phyloP scores from a whole-genome alignment of 1,140 invertebrate species.

The Platyscapa corneri region DNA sequence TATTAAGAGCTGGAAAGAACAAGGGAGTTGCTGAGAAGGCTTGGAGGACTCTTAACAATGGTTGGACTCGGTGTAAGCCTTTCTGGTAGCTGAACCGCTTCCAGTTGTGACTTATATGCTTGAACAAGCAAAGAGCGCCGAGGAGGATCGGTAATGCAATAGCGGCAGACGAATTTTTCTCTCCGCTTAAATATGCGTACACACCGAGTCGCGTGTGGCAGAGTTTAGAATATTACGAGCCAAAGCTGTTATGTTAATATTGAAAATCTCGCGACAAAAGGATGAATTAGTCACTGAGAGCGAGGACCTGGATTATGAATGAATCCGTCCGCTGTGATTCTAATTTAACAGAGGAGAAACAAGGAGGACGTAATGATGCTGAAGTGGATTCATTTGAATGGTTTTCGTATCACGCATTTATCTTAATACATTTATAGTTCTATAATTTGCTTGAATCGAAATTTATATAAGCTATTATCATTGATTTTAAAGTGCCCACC shows the following conservation, averaged over 20 bases:
- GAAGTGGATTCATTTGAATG: too few relatives aligned
- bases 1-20: slow-evolving; percentile 44
- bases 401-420: too few relatives aligned
- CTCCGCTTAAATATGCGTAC: neutral
- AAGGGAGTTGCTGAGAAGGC: slow-evolving; percentile 23
- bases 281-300: slow-evolving; percentile 61
- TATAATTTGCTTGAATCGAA: too few relatives aligned
- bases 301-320: neutral
- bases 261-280: slow-evolving; percentile 67
- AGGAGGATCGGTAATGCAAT: slow-evolving; percentile 16
- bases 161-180: too few relatives aligned
- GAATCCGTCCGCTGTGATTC: neutral
- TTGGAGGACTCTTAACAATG: slow-evolving; percentile 38
- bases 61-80: slow-evolving; percentile 56
- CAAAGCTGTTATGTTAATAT: slow-evolving; percentile 70
- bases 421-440: too few relatives aligned
- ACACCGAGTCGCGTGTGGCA: neutral
- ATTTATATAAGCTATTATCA: too few relatives aligned
- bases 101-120: slow-evolving; percentile 73
- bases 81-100: slow-evolving; percentile 72
- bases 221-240: slow-evolving; percentile 57
- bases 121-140: slow-evolving; percentile 68
- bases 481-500: too few relatives aligned
- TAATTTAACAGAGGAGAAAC: too few relatives aligned
- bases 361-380: too few relatives aligned